A percentile compares a stretch with the other conserved stretches of the same genome.
Evolutionary conservation across 2,797 vertebrate species (phyloP).

Genomic region (Enteromius unitaeniatus): DNA sequence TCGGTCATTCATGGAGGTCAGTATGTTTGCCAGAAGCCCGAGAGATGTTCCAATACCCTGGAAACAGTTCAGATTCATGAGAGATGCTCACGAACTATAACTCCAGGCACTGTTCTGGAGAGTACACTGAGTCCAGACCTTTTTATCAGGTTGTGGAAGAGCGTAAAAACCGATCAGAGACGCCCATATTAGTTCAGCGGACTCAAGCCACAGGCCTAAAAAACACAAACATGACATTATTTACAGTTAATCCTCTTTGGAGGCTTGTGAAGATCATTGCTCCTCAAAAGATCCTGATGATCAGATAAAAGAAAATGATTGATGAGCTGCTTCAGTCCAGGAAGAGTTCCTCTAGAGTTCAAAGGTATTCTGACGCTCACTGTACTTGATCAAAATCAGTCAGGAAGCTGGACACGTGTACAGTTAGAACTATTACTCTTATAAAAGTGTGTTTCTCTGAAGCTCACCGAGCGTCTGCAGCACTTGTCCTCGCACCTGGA

Average conservation of each 20-base stretch:
- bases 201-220: constrained; percentile 92
- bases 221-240: not conserved
- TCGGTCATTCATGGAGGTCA: constrained; percentile 90
- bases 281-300: too few relatives aligned
- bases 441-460: too few relatives aligned
- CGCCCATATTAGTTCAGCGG: constrained; percentile 89
- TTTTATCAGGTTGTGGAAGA: constrained; percentile 93
- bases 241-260: not conserved
- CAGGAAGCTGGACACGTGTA: too few relatives aligned
- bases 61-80: constrained; percentile 30
- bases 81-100: not conserved
- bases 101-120: not conserved
- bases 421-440: too few relatives aligned
- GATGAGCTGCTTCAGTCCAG: too few relatives aligned
- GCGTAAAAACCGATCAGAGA: constrained; percentile 88
- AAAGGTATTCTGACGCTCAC: not conserved
- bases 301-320: too few relatives aligned
- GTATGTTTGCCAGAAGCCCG: constrained; percentile 87
- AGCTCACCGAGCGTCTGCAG: constrained; percentile 90
- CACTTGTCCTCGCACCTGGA: constrained; percentile 93
- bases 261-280: too few relatives aligned
- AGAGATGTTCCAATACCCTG: constrained; percentile 94
- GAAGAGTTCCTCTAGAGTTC: too few relatives aligned
- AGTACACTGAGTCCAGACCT: constrained; percentile 74
- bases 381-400: not conserved